A percentile compares a stretch with the other conserved stretches of the same genome.
Conservation (phyloP, 1,140 invertebrate genomes). For the Nasonia giraulti region DNA sequence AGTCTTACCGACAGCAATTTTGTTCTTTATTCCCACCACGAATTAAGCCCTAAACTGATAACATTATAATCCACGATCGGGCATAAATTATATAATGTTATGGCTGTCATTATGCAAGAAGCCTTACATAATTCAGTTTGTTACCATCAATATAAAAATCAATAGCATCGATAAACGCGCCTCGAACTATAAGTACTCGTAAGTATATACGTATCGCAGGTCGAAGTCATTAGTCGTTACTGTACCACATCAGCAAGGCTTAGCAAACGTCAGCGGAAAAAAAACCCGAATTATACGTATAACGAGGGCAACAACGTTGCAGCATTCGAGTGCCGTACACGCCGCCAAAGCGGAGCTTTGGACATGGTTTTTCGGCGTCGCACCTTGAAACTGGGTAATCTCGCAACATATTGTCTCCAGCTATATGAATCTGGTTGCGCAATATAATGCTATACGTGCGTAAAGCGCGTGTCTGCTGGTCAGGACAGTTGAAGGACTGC, state of each 20-base stretch:
- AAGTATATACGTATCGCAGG: background rate
- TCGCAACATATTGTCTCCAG: background rate
- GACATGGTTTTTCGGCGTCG: background rate
- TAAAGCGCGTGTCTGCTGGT: background rate
- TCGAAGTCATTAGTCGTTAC: background rate
- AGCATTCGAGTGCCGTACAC: background rate
- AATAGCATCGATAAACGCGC: background rate
- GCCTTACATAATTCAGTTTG: background rate
- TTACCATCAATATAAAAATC: background rate
- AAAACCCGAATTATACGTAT: background rate
- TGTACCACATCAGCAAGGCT: background rate
- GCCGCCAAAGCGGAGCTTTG: background rate
- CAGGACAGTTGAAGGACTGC: too few relatives aligned
- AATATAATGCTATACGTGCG: background rate
- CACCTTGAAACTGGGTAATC: constrained; percentile 3
- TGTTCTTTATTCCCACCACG: background rate
- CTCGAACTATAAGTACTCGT: background rate
- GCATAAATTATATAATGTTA: background rate
- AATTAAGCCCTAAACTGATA: background rate
- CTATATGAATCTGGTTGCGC: background rate
- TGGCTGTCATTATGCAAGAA: background rate
- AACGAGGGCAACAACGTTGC: background rate
- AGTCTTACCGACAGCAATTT: constrained; percentile 20
- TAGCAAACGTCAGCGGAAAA: background rate
- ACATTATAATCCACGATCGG: background rate